A percentile compares a stretch with the other conserved stretches of the same genome.
These are phyloP conservation scores for Hemichromis elongatus DNA, from an alignment of 2,113 vertebrate genomes.

Conservation along the genomic window DNA sequence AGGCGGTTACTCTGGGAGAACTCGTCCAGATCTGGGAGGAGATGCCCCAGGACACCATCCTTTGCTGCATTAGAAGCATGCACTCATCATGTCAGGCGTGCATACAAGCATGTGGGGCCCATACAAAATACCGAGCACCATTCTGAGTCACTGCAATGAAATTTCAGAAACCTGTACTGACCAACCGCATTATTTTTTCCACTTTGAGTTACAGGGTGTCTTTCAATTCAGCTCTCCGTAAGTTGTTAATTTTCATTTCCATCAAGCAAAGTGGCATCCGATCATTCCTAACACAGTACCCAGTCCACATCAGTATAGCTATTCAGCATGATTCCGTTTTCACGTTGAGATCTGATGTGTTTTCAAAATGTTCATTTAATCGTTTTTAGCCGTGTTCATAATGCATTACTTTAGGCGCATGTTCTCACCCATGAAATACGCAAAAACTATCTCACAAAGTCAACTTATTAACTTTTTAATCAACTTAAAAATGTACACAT, in stretches of 20 bases:
- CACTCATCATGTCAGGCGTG: neutral
- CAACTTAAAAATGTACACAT: neutral
- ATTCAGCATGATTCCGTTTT: neutral
- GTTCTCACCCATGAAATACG: neutral
- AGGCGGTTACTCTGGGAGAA: neutral
- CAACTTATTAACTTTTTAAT: neutral
- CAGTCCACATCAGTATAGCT: neutral
- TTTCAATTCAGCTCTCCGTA: neutral
- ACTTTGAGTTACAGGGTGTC: neutral
- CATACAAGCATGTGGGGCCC: neutral
- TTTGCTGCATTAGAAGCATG: neutral
- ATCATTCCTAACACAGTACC: neutral
- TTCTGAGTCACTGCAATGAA: neutral
- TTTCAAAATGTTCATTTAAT: neutral
- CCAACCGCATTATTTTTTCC: neutral
- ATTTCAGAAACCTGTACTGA: neutral
- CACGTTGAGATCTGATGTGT: neutral
- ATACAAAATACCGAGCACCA: neutral
- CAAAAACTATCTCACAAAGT: neutral
- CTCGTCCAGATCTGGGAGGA: neutral
- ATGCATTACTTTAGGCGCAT: neutral
- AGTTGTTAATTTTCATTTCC: neutral
- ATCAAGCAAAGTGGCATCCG: no score
- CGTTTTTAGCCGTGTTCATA: neutral
- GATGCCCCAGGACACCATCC: neutral